These are phyloP conservation scores for Rhyzopertha dominica DNA, from an alignment of 1,140 invertebrate genomes.

Conservation along the genomic window DNA sequence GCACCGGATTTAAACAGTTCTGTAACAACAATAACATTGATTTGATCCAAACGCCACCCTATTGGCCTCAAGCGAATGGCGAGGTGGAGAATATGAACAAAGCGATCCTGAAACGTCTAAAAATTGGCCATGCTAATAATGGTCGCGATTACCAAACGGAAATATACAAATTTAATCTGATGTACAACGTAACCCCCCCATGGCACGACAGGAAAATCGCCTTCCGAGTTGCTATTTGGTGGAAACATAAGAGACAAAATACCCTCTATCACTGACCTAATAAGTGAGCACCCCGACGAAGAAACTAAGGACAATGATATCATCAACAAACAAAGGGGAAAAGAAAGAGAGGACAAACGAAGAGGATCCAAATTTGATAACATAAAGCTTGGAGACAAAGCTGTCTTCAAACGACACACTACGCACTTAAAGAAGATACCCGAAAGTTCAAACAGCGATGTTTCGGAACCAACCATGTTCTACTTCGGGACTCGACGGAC, in stretches of 20 bases:
- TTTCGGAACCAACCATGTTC: no score
- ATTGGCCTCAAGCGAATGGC: slow-evolving; percentile 38
- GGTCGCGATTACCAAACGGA: slow-evolving; percentile 22
- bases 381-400: slow-evolving; percentile 23
- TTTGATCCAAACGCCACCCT: slow-evolving; percentile 20
- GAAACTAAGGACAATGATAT: slow-evolving; percentile 24
- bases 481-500: neutral
- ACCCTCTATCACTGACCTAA: slow-evolving; percentile 20
- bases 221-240: slow-evolving; percentile 39
- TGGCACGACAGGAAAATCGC: slow-evolving; percentile 37
- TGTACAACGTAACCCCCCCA: slow-evolving; percentile 41
- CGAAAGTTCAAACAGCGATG: no score
- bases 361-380: slow-evolving; percentile 15
- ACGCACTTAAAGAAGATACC: no score
- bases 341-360: slow-evolving; percentile 20
- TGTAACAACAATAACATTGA: slow-evolving; percentile 21
- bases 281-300: slow-evolving; percentile 10
- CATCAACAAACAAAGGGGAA: slow-evolving; percentile 26
- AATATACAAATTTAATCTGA: slow-evolving; percentile 31
- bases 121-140: slow-evolving; percentile 15
- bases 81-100: slow-evolving; percentile 40
- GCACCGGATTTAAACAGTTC: slow-evolving; percentile 28
- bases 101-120: slow-evolving; percentile 30
- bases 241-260: slow-evolving; percentile 35
- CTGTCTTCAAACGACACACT: no score